phyloP scores from a whole-genome alignment of 1,140 invertebrate genomes.

The Atta texana region DNA sequence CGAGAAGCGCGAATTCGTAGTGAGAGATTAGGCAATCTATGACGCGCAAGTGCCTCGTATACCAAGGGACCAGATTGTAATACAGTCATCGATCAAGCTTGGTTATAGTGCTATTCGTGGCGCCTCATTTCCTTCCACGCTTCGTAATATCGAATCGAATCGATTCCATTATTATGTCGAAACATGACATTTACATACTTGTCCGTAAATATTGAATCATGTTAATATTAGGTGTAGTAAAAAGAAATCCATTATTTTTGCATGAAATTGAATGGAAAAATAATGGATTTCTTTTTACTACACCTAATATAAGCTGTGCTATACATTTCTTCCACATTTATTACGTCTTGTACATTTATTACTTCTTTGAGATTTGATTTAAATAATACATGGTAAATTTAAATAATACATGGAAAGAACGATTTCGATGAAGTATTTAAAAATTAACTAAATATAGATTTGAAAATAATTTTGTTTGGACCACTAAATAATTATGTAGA shows the following conservation, averaged over 20 bases:
- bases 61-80: slow-evolving; percentile 42
- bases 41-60: slow-evolving; percentile 53
- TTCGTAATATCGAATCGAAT: slow-evolving; percentile 37
- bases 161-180: background rate
- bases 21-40: slow-evolving; percentile 73
- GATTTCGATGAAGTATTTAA: no score
- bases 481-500: no score
- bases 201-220: slow-evolving; percentile 3
- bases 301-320: background rate
- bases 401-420: background rate
- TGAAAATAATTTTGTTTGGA: no score
- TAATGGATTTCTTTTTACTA: no score
- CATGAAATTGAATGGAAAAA: no score
- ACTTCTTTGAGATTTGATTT: background rate
- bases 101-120: slow-evolving; percentile 58
- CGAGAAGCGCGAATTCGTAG: slow-evolving; percentile 36
- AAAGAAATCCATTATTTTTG: no score
- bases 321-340: background rate
- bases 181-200: background rate
- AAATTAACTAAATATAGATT: no score
- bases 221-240: background rate
- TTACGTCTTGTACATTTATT: background rate
- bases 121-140: slow-evolving; percentile 66
- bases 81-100: slow-evolving; percentile 68
- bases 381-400: background rate